Conservation (phyloP, 2,888 invertebrate genomes). For the Epistrophe eligans region DNA sequence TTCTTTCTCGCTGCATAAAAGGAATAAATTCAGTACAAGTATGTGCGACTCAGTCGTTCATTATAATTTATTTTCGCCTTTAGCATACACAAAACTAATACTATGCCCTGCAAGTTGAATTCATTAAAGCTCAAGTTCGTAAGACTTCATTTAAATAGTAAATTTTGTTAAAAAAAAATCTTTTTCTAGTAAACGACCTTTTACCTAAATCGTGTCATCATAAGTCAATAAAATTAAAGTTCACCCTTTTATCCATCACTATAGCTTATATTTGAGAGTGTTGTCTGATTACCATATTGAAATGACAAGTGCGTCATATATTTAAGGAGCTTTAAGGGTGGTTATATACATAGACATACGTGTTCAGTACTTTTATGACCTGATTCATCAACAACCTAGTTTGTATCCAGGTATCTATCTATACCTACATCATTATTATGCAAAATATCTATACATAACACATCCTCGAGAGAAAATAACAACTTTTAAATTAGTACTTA, state of each 20-base stretch:
- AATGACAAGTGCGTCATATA: constrained; percentile 10
- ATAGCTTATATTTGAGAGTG: too few relatives aligned
- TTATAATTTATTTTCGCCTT: too few relatives aligned
- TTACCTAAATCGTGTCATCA: not conserved
- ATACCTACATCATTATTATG: not conserved
- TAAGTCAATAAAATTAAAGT: not conserved
- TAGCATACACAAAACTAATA: too few relatives aligned
- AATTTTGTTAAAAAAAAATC: not conserved
- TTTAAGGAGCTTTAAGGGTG: constrained; percentile 11
- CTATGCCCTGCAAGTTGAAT: too few relatives aligned
- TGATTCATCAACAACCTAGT: constrained; percentile 8
- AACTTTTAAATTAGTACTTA: not conserved
- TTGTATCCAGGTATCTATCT: constrained; percentile 4
- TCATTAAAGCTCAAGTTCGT: too few relatives aligned
- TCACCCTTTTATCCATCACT: not conserved
- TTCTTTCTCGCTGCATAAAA: too few relatives aligned
- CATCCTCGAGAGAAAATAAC: not conserved
- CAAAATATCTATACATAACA: too few relatives aligned
- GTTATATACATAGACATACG: too few relatives aligned
- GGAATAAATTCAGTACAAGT: too few relatives aligned
- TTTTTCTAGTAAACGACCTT: not conserved
- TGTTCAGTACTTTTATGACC: constrained; percentile 8
- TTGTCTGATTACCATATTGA: not conserved
- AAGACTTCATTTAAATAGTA: too few relatives aligned
- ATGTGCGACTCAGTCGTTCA: too few relatives aligned